These are phyloP conservation scores for Zhengitettix transpicula DNA, from an alignment of 2,888 invertebrate species.

Conservation along the genomic window DNA sequence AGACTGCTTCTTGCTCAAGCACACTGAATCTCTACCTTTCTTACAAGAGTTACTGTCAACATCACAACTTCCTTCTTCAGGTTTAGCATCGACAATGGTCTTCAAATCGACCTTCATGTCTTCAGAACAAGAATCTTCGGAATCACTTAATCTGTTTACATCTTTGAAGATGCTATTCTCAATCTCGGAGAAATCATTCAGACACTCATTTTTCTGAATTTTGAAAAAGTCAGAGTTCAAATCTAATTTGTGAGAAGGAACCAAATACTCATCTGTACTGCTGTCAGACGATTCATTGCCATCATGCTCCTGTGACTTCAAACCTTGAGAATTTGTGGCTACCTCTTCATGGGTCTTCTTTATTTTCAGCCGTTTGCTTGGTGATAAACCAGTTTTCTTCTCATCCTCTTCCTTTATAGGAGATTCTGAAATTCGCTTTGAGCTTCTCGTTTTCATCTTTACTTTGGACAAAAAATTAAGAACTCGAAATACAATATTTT, in stretches of 20 bases:
- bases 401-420: neutral
- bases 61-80: neutral
- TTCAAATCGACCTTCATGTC: neutral
- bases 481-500: too few relatives aligned
- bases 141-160: constrained; percentile 21
- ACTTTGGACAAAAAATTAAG: neutral
- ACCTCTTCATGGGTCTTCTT: neutral
- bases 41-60: neutral
- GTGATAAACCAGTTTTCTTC: neutral
- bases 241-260: constrained; percentile 35
- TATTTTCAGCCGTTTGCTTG: neutral
- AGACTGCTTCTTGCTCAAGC: neutral
- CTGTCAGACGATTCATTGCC: constrained; percentile 24
- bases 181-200: constrained; percentile 18
- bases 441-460: constrained; percentile 1
- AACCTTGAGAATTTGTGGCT: too few relatives aligned
- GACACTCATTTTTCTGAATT: constrained; percentile 10
- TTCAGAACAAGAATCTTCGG: constrained; percentile 14
- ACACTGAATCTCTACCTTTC: neutral
- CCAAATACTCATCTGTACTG: constrained; percentile 33
- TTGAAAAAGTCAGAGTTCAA: constrained; percentile 36
- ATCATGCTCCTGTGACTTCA: too few relatives aligned
- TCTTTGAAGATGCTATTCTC: constrained; percentile 23
- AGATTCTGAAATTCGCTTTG: constrained; percentile 1
- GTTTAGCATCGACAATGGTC: neutral